Evolutionary conservation across 1,140 invertebrate species (phyloP), one percentile per base, ranked within the genome.

Genomic region (Drosophila lowei): DNA sequence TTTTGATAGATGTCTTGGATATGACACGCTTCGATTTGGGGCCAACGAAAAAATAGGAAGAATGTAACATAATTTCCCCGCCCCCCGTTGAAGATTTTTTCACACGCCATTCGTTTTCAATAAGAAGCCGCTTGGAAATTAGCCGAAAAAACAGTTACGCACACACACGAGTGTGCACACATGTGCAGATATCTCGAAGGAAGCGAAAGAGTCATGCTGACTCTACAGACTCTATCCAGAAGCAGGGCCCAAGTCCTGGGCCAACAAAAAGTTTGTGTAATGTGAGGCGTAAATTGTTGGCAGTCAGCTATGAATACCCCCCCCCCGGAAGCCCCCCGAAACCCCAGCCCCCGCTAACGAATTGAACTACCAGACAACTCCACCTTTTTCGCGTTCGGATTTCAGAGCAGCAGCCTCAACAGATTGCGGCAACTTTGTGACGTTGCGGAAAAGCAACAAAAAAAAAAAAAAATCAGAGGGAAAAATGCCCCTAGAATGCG

Each of bases 101-200:
- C 81, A 85, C 80, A 86, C 81, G 58, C 81, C 81, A 85, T 85
- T 85, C 80, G 80, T 77, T 86, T 86, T 85, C 80, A 85, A 85
- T 85, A 85, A 85, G 77, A 65, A 64, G 77, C 74, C 66, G 50
- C 62, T 25, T 56, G 58, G 76, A 86, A 85, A 86, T 85, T 47
- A 78, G 48, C 58, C 50, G 56, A 57, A 74, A 62, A 76, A 4
- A 38, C 34, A 38, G 34, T 38, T 38, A 38, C 34, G 52, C 52
- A 60, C 57, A 72, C 55, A 38, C 49, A n/a, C n/a, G n/a, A n/a
- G 34, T 43, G 44, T 54, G 23, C 53, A 61, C 28, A 63, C 50
- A 16, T 50, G 54, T 70, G 57, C 66, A 65, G 59, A 47, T 42
- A 49, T 53, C 44, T 28, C 28, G 34, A 38, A 5, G 7, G 23